These are phyloP conservation scores for Microctenopoma lineatum DNA, from an alignment of 2,797 vertebrate species.

Conservation along the genomic window DNA sequence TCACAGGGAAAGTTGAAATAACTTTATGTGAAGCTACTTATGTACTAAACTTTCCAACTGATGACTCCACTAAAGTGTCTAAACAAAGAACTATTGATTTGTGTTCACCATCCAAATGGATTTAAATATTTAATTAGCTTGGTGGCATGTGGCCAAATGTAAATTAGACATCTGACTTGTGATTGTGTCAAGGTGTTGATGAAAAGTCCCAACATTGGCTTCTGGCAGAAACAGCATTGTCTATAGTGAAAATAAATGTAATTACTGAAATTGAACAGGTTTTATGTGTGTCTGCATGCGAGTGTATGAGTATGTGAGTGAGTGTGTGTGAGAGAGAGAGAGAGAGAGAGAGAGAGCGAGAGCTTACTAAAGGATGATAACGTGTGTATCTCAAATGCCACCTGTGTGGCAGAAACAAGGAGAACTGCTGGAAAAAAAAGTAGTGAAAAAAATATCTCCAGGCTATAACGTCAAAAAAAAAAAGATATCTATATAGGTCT, in stretches of 20 bases:
- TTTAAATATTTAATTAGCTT: slow-evolving; percentile 80
- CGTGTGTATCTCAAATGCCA: slow-evolving; percentile 24
- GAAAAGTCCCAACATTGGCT: slow-evolving; percentile 58
- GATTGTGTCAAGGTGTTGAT: slow-evolving; percentile 73
- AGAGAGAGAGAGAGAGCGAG: slow-evolving; percentile 10
- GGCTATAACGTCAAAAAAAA: slow-evolving; percentile 5
- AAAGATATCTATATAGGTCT: not conserved
- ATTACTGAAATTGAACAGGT: slow-evolving; percentile 66
- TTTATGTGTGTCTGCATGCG: slow-evolving; percentile 2
- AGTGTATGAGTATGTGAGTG: not conserved
- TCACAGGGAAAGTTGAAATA: slow-evolving; percentile 41
- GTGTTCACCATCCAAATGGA: slow-evolving; percentile 59
- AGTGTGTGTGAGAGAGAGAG: not conserved
- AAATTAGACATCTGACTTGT: slow-evolving; percentile 72
- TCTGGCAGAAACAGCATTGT: slow-evolving; percentile 57
- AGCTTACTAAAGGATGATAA: slow-evolving; percentile 34
- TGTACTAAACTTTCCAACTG: slow-evolving; percentile 61
- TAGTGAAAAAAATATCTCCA: slow-evolving; percentile 22
- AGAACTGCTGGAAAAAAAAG: slow-evolving; percentile 25
- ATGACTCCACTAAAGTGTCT: slow-evolving; percentile 71
- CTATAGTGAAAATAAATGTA: slow-evolving; percentile 64
- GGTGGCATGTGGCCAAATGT: slow-evolving; percentile 68
- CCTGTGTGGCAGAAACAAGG: slow-evolving; percentile 33
- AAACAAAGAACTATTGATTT: slow-evolving; percentile 72
- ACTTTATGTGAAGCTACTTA: slow-evolving; percentile 41